phyloP scores from a whole-genome alignment of 2,888 invertebrate species.

The Timema cristinae region DNA sequence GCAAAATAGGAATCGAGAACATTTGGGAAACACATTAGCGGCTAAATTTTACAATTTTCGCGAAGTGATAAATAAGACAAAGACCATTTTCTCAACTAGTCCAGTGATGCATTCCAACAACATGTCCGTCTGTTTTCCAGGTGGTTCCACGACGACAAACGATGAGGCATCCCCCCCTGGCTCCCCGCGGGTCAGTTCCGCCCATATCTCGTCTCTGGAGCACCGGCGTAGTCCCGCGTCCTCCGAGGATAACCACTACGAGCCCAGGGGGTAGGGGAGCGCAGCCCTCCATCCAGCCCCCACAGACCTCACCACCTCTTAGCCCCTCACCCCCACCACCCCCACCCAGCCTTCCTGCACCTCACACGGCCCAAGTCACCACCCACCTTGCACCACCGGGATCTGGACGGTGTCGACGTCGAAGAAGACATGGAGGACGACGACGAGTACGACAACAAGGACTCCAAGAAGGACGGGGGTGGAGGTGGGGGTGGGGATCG shows the following conservation, averaged over 20 bases:
- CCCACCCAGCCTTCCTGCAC: constrained; percentile 42
- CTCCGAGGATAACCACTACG: constrained; percentile 29
- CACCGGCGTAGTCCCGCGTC: constrained; percentile 28
- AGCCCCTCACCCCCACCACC: constrained; percentile 43
- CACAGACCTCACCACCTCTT: constrained; percentile 38
- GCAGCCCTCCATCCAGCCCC: constrained; percentile 36
- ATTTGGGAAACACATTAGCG: no score
- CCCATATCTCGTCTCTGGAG: constrained; percentile 22
- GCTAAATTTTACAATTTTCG: no score
- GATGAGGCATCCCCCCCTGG: constrained; percentile 55
- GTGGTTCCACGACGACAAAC: constrained; percentile 64
- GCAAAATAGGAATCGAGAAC: no score
- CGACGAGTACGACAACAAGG: constrained; percentile 60
- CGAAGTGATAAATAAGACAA: no score
- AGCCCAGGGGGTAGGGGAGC: constrained; percentile 33
- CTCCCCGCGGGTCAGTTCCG: constrained; percentile 50
- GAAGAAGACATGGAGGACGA: constrained; percentile 51
- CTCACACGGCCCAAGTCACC: constrained; percentile 22
- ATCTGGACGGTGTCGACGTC: constrained; percentile 22
- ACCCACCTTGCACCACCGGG: constrained; percentile 10
- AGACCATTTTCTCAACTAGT: no score
- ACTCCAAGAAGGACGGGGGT: constrained; percentile 29
- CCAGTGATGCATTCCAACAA: no score
- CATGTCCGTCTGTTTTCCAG: constrained; percentile 49
- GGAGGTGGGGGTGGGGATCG: constrained; percentile 25